Evolutionary conservation across 2,113 vertebrate species (phyloP), one percentile per base, ranked within the genome.

Genomic region (Pomatorhinus ruficollis): DNA sequence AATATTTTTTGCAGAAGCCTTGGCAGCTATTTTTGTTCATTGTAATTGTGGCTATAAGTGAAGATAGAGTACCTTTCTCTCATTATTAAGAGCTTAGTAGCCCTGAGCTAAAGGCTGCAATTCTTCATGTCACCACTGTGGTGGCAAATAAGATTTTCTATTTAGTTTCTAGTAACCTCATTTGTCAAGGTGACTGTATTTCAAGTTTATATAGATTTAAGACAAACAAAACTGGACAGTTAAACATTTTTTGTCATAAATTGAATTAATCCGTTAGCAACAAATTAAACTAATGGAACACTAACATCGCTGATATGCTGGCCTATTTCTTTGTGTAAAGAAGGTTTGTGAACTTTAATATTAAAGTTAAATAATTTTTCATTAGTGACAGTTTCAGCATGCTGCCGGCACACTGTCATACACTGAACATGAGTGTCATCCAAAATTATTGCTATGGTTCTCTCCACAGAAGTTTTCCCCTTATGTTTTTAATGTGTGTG

Each of bases 11-110:
- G 50, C 91, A 96, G 95, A 92, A 89, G 45, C 28, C 84, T 96
- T 96, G 95, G 96, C 96, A 96, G 95, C 95, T 97, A 92, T 96
- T 97, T 97, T 97, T 96, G 89, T 95, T 97, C 92, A 66, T 88
- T 93, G 91, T 96, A 96, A 97, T 97, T 92, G 92, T 95, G 84
- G 61, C 56, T 93, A 56, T 86, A 96, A 95, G 97, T 97, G 97
- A 98, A 98, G 98, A 97, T 98, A 92, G 95, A 98, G 96, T 96
- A 97, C 95, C 97, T 97, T 97, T 97, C 97, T 97, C 96, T 98
- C 97, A 96, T 98, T 98, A 98, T 98, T 98, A 98, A 98, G 97
- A 98, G 97, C 81, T 98, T 97, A 97, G 96, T 94, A 97, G 94
- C 97, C 94, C 96, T 93, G 81, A 97, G 97, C 89, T 98, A 98